Evolutionary conservation across 1,140 invertebrate species (phyloP), one percentile per base, ranked within the genome.

Genomic region (Aleiodes sp.): DNA sequence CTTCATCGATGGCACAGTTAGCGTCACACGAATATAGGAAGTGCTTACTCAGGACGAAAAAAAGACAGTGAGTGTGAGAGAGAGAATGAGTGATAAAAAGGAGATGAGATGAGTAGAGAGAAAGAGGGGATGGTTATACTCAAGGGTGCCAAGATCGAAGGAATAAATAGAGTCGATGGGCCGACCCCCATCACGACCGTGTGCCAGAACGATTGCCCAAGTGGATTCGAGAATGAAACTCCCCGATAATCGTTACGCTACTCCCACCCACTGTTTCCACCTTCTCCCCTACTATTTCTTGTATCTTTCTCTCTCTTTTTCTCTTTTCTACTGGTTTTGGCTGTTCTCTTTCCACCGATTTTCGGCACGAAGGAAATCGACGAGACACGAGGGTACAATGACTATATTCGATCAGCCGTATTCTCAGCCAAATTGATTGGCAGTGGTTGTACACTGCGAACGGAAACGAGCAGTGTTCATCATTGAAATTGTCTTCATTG

Each of bases 31-130:
- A 21, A 31, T 8, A 64, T 64, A 21, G 37, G 29, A 66, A 31
- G 64, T 66, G 64, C 64, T 66, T 66, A 66, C 29, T 66, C 64
- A 66, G 46, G 64, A 21, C 7, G 21, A 46, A 52, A 46, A 66
- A 66, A 56, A 28, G 1, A 19, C 33, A 28, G n/a, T 31, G 28
- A 26, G 14, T n/a, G n/a, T n/a, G n/a, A n/a, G n/a, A n/a, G n/a
- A n/a, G n/a, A n/a, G n/a, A n/a, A n/a, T n/a, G n/a, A n/a, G n/a
- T n/a, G n/a, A n/a, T n/a, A n/a, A n/a, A n/a, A n/a, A n/a, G n/a
- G n/a, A n/a, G n/a, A n/a, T n/a, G n/a, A n/a, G n/a, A n/a, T n/a
- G n/a, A n/a, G n/a, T n/a, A n/a, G n/a, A n/a, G n/a, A n/a, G n/a
- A n/a, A n/a, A n/a, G n/a, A n/a, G n/a, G n/a, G 12, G 46, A 37